Evolutionary conservation across 1,140 invertebrate species (phyloP), one percentile per base, ranked within the genome.

Genomic region (Tetraneura akinire): DNA sequence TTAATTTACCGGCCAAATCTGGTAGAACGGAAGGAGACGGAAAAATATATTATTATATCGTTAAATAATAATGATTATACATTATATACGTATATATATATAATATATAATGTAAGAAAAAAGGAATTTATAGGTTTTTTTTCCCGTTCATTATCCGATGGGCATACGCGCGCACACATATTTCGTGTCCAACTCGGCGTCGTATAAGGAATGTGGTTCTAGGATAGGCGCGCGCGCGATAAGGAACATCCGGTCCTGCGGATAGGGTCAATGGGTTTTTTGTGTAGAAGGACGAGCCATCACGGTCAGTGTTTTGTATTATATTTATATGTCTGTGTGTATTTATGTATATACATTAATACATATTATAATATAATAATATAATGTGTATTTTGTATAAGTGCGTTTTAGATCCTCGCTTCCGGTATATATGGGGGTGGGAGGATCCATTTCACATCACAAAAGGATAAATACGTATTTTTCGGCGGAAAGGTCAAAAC

Each of bases 191-290:
- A 23, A 21, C 21, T 18, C 66, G 6, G 26, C 74, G 74, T 26
- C 29, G 29, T 26, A n/a, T 49, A 60, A 78, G 74, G 74, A 78
- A 78, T 78, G 74, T 55, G 74, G 74, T 78, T 78, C 53, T 62
- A 78, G 74, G 74, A 78, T 78, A 78, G 74, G 55, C 74, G 55
- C 23, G 74, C 23, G 74, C 29, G 74, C 74, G 74, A 78, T 78
- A 78, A 78, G 74, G 74, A 62, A 78, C 74, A 78, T 78, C 74
- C 74, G 74, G 74, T 78, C 74, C 32, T 26, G 74, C 55, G 74
- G 74, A 78, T 78, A 78, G 74, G 74, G 74, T 78, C 74, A 78
- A 78, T 78, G 74, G 74, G 74, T 78, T 78, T 78, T 78, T 78
- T 47, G 74, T 78, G 74, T 60, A 60, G 60, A 26, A 78, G 55